A percentile compares a stretch with the other conserved stretches of the same genome.
These are phyloP conservation scores for Chitala chitala DNA, from an alignment of 2,113 vertebrate species.

Conservation along the genomic window DNA sequence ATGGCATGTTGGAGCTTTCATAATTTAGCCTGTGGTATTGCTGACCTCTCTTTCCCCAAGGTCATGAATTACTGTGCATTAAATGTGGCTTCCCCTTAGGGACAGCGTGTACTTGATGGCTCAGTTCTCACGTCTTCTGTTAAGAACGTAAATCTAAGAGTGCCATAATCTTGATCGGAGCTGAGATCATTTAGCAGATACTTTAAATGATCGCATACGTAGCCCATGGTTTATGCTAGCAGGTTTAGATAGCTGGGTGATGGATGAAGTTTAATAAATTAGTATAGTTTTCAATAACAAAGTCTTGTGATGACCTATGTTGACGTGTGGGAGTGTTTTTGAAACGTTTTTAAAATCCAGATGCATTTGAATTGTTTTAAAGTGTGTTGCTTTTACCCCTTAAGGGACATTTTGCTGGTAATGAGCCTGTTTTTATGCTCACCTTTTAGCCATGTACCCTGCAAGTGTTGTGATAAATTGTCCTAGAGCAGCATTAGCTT, in stretches of 20 bases:
- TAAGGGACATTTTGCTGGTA: background rate
- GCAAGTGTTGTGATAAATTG: background rate
- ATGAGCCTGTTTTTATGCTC: background rate
- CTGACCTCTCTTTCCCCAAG: too few species aligned
- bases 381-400: too few species aligned
- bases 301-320: background rate
- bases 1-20: too few species aligned
- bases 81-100: too few species aligned
- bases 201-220: background rate
- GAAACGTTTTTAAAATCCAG: background rate
- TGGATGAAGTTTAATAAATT: slow-evolving; percentile 1
- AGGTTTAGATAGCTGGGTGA: background rate
- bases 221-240: background rate
- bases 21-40: too few species aligned
- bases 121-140: too few species aligned
- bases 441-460: background rate
- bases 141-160: too few species aligned
- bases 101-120: too few species aligned
- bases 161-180: too few species aligned
- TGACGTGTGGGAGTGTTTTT: background rate
- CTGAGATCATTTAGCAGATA: background rate
- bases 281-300: background rate
- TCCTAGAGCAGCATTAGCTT: background rate
- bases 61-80: too few species aligned
- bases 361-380: background rate